phyloP scores from a whole-genome alignment of 2,888 invertebrate species.

The Tachina grossa region DNA sequence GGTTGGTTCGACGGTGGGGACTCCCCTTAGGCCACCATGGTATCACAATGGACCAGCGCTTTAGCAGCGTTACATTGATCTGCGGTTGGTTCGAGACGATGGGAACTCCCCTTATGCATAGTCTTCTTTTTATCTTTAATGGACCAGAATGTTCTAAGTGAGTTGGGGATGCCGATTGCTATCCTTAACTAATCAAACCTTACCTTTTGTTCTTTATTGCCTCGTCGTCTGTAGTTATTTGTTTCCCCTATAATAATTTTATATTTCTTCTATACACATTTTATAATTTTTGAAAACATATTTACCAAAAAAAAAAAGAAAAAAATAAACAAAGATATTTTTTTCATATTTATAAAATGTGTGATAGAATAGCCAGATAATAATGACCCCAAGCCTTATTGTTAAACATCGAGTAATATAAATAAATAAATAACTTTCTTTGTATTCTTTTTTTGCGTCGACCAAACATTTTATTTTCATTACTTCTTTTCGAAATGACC shows the following conservation, averaged over 20 bases:
- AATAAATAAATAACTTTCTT: conserved; percentile 43
- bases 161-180: too few species aligned
- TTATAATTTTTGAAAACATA: conserved; percentile 11
- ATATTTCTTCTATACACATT: conserved; percentile 1
- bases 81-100: too few species aligned
- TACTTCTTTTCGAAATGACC: conserved; percentile 46
- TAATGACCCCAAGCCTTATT: conserved; percentile 66
- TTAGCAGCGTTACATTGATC: too few species aligned
- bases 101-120: too few species aligned
- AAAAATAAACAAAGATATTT: conserved; percentile 44
- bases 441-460: conserved; percentile 21
- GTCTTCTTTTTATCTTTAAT: too few species aligned
- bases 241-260: conserved; percentile 32
- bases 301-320: conserved; percentile 5
- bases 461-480: conserved; percentile 54
- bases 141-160: too few species aligned
- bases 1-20: too few species aligned
- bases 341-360: conserved; percentile 51
- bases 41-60: too few species aligned
- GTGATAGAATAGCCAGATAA: conserved; percentile 56
- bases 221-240: background rate
- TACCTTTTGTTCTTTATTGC: background rate
- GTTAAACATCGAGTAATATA: conserved; percentile 58
- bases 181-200: too few species aligned
- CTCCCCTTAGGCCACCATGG: too few species aligned